Conservation (phyloP, 2,797 vertebrate species). For the Periophthalmus magnuspinnatus region DNA sequence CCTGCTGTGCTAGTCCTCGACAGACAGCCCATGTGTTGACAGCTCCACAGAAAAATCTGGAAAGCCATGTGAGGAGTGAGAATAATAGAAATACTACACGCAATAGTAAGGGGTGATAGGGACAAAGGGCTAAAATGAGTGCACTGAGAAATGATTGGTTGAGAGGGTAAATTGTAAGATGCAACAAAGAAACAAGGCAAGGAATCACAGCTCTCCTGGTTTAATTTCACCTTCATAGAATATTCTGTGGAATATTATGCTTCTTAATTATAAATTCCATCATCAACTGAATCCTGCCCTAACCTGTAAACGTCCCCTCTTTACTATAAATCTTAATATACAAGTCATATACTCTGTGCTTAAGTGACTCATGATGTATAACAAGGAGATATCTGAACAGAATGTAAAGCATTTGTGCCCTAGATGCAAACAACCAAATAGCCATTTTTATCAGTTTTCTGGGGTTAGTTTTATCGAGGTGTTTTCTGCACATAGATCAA, state of each 20-base stretch:
- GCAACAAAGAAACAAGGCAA: neutral
- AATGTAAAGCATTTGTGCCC: slow-evolving; percentile 29
- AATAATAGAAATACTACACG: slow-evolving; percentile 12
- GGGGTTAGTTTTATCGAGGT: slow-evolving; percentile 46
- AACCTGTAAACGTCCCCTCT: neutral
- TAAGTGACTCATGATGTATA: too few relatives aligned
- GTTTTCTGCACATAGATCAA: slow-evolving; percentile 52
- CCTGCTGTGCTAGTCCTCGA: slow-evolving; percentile 50
- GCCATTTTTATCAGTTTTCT: slow-evolving; percentile 54
- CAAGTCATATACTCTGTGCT: too few relatives aligned
- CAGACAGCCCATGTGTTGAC: slow-evolving; percentile 47
- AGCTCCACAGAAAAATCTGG: slow-evolving; percentile 53
- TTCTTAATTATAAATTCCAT: neutral
- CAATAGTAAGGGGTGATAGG: slow-evolving; percentile 1
- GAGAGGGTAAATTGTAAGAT: neutral
- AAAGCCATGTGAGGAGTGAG: slow-evolving; percentile 33
- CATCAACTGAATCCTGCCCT: neutral
- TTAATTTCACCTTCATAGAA: neutral
- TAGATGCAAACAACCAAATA: slow-evolving; percentile 51
- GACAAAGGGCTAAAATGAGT: neutral
- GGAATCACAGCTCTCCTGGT: neutral
- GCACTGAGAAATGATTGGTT: neutral
- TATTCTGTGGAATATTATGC: too few relatives aligned
- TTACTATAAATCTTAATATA: too few relatives aligned
- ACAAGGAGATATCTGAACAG: neutral